These are phyloP conservation scores for Riparia riparia DNA, from an alignment of 2,113 vertebrate genomes.

Conservation along the genomic window DNA sequence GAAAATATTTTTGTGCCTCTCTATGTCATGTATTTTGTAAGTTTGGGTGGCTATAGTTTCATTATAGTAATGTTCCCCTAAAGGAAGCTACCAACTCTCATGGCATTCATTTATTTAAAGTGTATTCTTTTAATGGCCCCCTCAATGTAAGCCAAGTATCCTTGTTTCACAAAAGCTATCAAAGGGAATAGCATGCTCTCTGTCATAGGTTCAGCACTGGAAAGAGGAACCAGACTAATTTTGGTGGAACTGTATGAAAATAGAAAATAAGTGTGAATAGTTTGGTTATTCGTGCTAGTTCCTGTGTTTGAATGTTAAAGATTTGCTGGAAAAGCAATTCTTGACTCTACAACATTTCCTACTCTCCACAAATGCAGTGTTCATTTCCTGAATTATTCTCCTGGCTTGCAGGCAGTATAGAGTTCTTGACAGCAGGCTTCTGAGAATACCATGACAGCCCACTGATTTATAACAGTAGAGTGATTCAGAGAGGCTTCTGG, in stretches of 20 bases:
- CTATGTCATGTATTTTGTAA: background rate
- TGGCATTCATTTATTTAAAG: background rate
- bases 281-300: background rate
- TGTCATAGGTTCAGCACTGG: background rate
- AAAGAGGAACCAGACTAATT: background rate
- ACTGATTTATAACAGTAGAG: background rate
- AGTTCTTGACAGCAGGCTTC: background rate
- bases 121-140: background rate
- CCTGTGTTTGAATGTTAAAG: background rate
- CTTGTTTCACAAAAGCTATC: background rate
- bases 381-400: constrained; percentile 40
- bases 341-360: background rate
- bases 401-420: constrained; percentile 19
- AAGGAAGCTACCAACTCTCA: background rate
- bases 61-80: background rate
- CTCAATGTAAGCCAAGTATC: background rate
- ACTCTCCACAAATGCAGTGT: background rate
- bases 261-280: background rate
- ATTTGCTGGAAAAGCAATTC: constrained; percentile 22
- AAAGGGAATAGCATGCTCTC: background rate
- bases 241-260: background rate
- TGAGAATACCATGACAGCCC: background rate
- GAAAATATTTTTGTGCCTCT: background rate
- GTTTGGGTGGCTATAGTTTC: background rate
- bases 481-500: background rate